phyloP scores from a whole-genome alignment of 35 echinoderm and acorn worm species.

The Ophiothrix spiculata region DNA sequence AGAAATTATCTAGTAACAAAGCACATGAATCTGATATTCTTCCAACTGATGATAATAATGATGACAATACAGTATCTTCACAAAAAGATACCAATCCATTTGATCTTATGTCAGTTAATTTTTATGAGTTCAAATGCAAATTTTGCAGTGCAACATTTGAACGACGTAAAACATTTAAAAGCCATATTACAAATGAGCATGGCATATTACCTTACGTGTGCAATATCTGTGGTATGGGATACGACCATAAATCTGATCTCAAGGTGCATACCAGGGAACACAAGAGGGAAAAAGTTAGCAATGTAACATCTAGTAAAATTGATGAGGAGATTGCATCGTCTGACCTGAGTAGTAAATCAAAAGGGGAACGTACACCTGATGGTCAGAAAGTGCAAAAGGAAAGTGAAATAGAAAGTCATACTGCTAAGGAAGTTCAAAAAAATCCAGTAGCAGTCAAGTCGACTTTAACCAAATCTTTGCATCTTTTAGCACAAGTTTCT shows the following conservation, averaged over 20 bases:
- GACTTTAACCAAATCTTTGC: background rate
- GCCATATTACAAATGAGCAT: background rate
- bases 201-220: background rate
- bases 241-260: background rate
- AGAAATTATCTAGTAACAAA: no score
- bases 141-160: constrained; percentile 1
- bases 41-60: background rate
- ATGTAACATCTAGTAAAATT: no score
- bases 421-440: no score
- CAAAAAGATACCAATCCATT: background rate
- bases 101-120: background rate
- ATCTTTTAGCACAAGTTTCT: background rate
- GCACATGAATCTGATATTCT: background rate
- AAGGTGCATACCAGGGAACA: background rate
- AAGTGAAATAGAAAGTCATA: no score
- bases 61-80: background rate
- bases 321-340: no score
- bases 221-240: background rate
- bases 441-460: no score
- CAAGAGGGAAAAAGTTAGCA: background rate
- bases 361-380: no score
- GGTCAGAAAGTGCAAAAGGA: no score
- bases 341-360: no score
- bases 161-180: background rate
- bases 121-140: constrained; percentile 6